Base-by-base conservation (phyloP, 2,797 vertebrate species). In the Lagocephalus sceleratus region DNA sequence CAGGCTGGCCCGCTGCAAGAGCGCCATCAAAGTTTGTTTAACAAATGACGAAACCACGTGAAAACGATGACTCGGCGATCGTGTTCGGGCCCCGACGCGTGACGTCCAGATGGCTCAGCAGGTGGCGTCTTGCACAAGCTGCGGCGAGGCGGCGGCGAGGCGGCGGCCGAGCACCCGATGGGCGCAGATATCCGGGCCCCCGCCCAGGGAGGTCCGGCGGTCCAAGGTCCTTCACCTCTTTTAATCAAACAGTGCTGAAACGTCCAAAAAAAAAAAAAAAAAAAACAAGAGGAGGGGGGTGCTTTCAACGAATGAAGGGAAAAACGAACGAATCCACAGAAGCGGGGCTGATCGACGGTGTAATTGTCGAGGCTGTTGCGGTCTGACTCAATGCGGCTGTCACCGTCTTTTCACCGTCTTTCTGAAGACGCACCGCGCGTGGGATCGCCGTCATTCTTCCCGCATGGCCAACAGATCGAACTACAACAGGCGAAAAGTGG, bases 241-340 rank as follows among this genome's bases (percentile, higher is more conserved):
- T 76, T 85, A 83, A 83, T 87, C 86, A 86, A 86, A 88, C 85
- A 88, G 76, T 78, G 73, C 79, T 61, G 57, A 47, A 68, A 29
- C 45, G 53, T 40, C 3, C 0, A 23, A 57, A 38, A 43, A 60
- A 56, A 1, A 21, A 51, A 56, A 1, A 21, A 51, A 23, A 57
- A 38, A 43, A 60, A 56, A 1, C 20, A 51, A 44, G 50, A 60
- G 56, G 53, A 41, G 68, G 68, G 65, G 21, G 35, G 40, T 6
- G 11, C 47, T 64, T 72, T 60, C 6, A 40, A 52, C 51, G 38
- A 32, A 66, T 59, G 54, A 50, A 29, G n/a, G n/a, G 14, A 65
- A 81, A 75, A 63, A 20, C 0, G 14, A 40, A 54, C 32, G 41
- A 52, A 75, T 45, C 66, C 50, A 39, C 44, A 20, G 19, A 23